Percentiles rank a stretch among this genome's conserved stretches.
Evolutionary conservation across 1,140 invertebrate genomes (phyloP).

Genomic region (Leptonema lineaticorne): DNA sequence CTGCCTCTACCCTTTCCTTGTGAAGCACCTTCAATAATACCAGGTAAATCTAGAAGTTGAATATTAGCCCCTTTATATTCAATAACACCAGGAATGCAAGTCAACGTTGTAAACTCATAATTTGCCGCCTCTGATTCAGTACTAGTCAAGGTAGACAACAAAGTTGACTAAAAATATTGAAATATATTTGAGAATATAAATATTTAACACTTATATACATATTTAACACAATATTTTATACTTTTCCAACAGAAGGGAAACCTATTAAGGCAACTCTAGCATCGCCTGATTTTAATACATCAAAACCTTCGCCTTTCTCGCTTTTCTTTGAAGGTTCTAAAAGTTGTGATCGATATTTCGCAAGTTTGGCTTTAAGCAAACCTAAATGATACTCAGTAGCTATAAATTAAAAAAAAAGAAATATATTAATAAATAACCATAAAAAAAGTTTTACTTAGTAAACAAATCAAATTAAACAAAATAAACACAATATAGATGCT

Average conservation of each 20-base stretch:
- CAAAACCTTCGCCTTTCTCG: slow-evolving; percentile 99
- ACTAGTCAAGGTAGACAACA: slow-evolving; percentile 89
- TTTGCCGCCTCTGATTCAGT: slow-evolving; percentile 95
- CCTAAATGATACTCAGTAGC: slow-evolving; percentile 99
- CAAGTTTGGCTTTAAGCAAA: slow-evolving; percentile 96
- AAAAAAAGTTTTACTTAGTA: too few relatives aligned
- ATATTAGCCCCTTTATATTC: slow-evolving; percentile 98
- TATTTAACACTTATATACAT: neutral
- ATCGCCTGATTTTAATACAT: slow-evolving; percentile 99
- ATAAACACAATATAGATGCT: too few relatives aligned
- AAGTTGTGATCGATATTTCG: slow-evolving; percentile 94
- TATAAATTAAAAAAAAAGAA: slow-evolving; percentile 54
- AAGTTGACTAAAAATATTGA: slow-evolving; percentile 71
- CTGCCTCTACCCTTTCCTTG: slow-evolving; percentile 88
- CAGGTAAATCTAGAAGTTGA: slow-evolving; percentile 95
- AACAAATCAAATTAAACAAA: too few relatives aligned
- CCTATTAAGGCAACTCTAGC: slow-evolving; percentile 97
- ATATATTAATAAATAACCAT: too few relatives aligned
- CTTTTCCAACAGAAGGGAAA: slow-evolving; percentile 94
- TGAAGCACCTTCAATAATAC: slow-evolving; percentile 95
- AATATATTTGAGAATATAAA: neutral
- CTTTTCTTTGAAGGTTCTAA: slow-evolving; percentile 93
- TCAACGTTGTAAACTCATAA: slow-evolving; percentile 99
- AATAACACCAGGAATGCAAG: slow-evolving; percentile 98
- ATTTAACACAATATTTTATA: slow-evolving; percentile 46